Percentiles rank a stretch among this genome's conserved stretches.
Conservation (phyloP, 2,113 vertebrate genomes). For the Solea solea region DNA sequence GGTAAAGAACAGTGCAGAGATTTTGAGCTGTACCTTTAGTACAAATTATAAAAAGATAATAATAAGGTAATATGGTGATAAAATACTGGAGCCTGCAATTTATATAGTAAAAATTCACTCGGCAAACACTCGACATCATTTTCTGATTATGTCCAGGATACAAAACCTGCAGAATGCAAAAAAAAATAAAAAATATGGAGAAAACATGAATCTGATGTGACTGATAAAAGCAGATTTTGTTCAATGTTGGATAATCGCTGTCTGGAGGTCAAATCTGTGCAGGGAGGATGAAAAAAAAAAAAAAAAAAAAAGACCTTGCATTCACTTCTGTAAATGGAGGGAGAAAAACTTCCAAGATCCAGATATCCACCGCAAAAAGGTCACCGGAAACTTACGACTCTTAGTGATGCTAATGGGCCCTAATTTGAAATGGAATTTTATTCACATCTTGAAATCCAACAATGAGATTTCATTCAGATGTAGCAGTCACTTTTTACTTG, state of each 20-base stretch:
- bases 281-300: slow-evolving; percentile 10
- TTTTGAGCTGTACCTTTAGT: too few relatives aligned
- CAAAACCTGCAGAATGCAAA: too few relatives aligned
- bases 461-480: slow-evolving; percentile 74
- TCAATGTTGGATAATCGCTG: background rate
- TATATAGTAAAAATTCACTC: too few relatives aligned
- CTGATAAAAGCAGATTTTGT: background rate
- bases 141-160: background rate
- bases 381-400: slow-evolving; percentile 55
- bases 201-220: background rate
- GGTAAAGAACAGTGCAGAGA: too few relatives aligned
- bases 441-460: slow-evolving; percentile 72
- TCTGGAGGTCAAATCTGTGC: slow-evolving; percentile 31
- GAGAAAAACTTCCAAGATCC: slow-evolving; percentile 56
- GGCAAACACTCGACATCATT: background rate
- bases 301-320: slow-evolving; percentile 35
- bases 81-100: too few relatives aligned
- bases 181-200: background rate
- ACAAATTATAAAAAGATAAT: too few relatives aligned
- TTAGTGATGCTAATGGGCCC: slow-evolving; percentile 78
- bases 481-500: slow-evolving; percentile 63
- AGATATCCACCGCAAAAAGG: slow-evolving; percentile 51
- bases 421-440: slow-evolving; percentile 78
- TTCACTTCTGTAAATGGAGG: slow-evolving; percentile 40
- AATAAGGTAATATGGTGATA: too few relatives aligned